Evolutionary conservation across 2,797 vertebrate species (phyloP), one percentile per base, ranked within the genome.

Genomic region (Ibycter americanus): DNA sequence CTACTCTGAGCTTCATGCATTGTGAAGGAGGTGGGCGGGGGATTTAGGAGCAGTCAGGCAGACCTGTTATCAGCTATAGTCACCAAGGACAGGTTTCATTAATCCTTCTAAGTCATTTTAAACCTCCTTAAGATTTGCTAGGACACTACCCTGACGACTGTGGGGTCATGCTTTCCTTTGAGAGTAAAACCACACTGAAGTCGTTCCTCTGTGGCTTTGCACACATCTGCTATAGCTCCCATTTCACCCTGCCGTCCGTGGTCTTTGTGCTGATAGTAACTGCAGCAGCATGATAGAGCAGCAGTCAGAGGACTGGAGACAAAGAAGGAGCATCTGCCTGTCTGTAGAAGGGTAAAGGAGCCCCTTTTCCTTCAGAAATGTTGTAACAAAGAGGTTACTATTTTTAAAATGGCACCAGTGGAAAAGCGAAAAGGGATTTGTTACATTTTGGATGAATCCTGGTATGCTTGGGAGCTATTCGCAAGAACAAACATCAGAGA

Each of bases 321-420:
- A 67, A 54, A 46, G 66, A 32, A 83, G 31, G 21, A 86, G 31
- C 6, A 5, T 80, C 83, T 82, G 26, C 46, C 77, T 87, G 91
- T 42, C 74, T 87, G 36, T 8, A 22, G 38, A 63, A 83, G 90
- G 67, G 42, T 68, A 36, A 90, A 72, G 55, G 67, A 96, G 65
- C 84, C 65, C 56, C 61, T 87, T 81, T 87, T 65, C 77, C 61
- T 42, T 67, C 46, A 55, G 29, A 96, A 89, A 44, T 34, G 51
- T 21, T 68, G 63, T 65, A 79, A 46, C 89, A 61, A 85, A 82
- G 42, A 61, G 51, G 84, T 83, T 95, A 6, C 76, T 95, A 58
- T 96, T 94, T 96, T 94, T 94, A 67, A 94, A 94, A 95, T 36
- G 73, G 87, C 74, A 84, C 86, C 82, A 85, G 84, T 51, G 40